Conservation (phyloP, 1,140 invertebrate species). For the Scylla paramamosain region DNA sequence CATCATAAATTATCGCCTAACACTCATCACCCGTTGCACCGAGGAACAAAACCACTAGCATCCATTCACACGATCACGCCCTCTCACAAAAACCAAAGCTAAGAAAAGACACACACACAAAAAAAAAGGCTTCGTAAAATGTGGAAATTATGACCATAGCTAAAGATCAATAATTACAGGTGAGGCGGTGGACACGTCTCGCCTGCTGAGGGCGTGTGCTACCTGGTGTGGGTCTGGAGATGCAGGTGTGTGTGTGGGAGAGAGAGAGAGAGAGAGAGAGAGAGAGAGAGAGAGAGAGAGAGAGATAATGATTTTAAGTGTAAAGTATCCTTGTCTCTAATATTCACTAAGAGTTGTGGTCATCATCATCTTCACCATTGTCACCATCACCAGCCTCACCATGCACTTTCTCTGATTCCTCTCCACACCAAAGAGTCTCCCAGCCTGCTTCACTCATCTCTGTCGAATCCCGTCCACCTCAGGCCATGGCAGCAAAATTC, state of each 20-base stretch:
- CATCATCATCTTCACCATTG: too few relatives aligned
- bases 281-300: not conserved
- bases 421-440: too few relatives aligned
- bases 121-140: not conserved
- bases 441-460: too few relatives aligned
- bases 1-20: not conserved
- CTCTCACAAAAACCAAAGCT: not conserved
- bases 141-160: not conserved
- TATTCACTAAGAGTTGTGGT: too few relatives aligned
- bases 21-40: not conserved
- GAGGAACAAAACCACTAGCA: not conserved
- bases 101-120: not conserved
- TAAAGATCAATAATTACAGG: not conserved
- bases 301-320: not conserved
- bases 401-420: too few relatives aligned
- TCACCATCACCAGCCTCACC: too few relatives aligned
- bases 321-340: too few relatives aligned
- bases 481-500: too few relatives aligned
- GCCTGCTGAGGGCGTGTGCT: not conserved
- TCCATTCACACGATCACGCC: not conserved
- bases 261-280: not conserved
- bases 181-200: not conserved
- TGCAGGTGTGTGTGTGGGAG: not conserved
- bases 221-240: not conserved
- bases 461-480: too few relatives aligned